Evolutionary conservation across 2,888 invertebrate genomes (phyloP).

Genomic region (Drosophila neoperkinsi): DNA sequence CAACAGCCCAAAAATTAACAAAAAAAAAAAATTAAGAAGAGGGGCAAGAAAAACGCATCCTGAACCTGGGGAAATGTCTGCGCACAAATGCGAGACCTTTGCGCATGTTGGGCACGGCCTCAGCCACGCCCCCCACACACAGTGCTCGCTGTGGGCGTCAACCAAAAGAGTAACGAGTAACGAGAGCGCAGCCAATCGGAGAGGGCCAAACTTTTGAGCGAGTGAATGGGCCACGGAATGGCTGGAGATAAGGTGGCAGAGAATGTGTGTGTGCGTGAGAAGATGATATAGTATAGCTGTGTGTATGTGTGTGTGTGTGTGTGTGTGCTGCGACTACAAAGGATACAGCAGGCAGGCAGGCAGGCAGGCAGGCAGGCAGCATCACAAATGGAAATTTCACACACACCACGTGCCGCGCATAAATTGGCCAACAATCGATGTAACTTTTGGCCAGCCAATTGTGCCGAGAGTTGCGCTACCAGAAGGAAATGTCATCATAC

Average conservation of each 20-base stretch:
- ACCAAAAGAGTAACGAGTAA: constrained; percentile 60
- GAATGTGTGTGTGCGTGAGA: constrained; percentile 46
- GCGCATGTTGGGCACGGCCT: constrained; percentile 61
- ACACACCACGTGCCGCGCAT: constrained; percentile 82
- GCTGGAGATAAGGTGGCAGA: constrained; percentile 65
- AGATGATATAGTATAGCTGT: constrained; percentile 52
- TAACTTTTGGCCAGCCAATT: constrained; percentile 70
- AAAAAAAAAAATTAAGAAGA: neutral
- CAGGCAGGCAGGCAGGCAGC: constrained; percentile 37
- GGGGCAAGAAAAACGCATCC: constrained; percentile 59
- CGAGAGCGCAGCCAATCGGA: constrained; percentile 60
- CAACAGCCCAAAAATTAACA: constrained; percentile 60
- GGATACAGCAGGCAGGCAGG: constrained; percentile 46
- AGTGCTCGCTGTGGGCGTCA: constrained; percentile 50
- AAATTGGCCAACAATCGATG: constrained; percentile 78
- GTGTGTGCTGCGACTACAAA: constrained; percentile 48
- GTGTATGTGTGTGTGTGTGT: constrained; percentile 24
- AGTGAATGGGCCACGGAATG: constrained; percentile 57
- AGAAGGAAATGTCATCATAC: constrained; percentile 77
- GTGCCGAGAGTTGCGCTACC: constrained; percentile 28
- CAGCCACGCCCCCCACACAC: constrained; percentile 54
- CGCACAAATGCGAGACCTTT: constrained; percentile 52
- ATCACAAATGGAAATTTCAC: constrained; percentile 62
- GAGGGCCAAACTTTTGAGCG: constrained; percentile 35
- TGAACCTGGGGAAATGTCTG: constrained; percentile 65